Evolutionary conservation across 2,888 invertebrate species (phyloP).

Genomic region (Bimastos eiseni): DNA sequence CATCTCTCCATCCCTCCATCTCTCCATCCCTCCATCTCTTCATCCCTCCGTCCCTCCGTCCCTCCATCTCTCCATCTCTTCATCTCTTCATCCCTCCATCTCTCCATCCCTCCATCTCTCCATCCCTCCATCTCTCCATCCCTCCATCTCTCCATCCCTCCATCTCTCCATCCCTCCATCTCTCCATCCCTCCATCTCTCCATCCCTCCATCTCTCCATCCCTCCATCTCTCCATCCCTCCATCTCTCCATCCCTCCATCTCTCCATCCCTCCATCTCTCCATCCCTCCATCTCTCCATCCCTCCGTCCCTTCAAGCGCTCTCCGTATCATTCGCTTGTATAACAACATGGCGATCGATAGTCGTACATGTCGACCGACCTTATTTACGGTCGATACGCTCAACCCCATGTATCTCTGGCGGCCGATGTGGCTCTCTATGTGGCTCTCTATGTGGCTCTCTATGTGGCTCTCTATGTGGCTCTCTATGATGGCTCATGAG

Average conservation of each 20-base stretch:
- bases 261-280: neutral
- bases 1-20: neutral
- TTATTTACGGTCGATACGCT: neutral
- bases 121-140: neutral
- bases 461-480: too few relatives aligned
- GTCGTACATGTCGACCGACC: neutral
- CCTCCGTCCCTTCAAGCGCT: neutral
- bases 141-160: neutral
- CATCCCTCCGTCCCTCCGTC: neutral
- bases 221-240: neutral
- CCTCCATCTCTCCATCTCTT: neutral
- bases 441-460: neutral
- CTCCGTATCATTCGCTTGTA: neutral
- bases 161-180: neutral
- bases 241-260: neutral
- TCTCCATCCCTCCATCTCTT: neutral
- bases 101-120: neutral
- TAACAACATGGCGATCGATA: conserved; percentile 18
- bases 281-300: neutral
- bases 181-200: neutral
- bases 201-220: neutral
- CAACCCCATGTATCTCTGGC: neutral
- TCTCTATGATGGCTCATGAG: neutral
- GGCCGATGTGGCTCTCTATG: neutral
- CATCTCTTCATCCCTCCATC: neutral